These are phyloP conservation scores for Leptopterna dolabrata DNA, from an alignment of 2,888 invertebrate genomes.

Conservation along the genomic window DNA sequence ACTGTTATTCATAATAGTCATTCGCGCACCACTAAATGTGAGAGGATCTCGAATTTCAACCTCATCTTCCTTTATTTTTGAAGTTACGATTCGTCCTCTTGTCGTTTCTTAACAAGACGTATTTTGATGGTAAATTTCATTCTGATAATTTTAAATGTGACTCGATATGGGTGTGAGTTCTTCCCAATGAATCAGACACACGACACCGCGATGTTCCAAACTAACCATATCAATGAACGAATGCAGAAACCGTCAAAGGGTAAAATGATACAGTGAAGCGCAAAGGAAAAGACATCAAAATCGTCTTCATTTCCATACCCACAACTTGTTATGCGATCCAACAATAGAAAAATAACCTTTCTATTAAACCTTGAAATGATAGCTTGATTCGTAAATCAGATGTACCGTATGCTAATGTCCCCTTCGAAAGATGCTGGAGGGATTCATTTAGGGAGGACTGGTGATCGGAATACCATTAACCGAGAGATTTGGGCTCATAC, in stretches of 20 bases:
- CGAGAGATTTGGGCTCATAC: not conserved
- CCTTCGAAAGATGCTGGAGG: not conserved
- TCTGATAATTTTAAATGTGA: not conserved
- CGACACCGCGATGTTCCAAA: not conserved
- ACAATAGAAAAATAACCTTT: not conserved
- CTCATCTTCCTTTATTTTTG: not conserved
- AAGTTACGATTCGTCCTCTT: not conserved
- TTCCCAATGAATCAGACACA: not conserved
- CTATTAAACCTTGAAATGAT: not conserved
- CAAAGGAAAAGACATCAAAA: not conserved
- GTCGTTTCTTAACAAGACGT: not conserved
- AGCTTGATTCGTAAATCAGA: not conserved
- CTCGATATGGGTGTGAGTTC: not conserved
- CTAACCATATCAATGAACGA: not conserved
- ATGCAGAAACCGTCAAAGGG: not conserved
- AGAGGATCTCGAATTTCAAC: not conserved
- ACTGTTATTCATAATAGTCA: no score
- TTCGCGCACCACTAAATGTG: no score
- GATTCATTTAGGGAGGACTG: not conserved
- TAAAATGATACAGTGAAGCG: not conserved
- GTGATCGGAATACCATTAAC: not conserved
- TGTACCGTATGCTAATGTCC: not conserved
- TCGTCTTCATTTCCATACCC: not conserved
- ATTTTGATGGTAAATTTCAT: not conserved
- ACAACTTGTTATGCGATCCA: not conserved